These are phyloP conservation scores for Miichthys miiuy DNA, from an alignment of 2,797 vertebrate species.

Conservation along the genomic window DNA sequence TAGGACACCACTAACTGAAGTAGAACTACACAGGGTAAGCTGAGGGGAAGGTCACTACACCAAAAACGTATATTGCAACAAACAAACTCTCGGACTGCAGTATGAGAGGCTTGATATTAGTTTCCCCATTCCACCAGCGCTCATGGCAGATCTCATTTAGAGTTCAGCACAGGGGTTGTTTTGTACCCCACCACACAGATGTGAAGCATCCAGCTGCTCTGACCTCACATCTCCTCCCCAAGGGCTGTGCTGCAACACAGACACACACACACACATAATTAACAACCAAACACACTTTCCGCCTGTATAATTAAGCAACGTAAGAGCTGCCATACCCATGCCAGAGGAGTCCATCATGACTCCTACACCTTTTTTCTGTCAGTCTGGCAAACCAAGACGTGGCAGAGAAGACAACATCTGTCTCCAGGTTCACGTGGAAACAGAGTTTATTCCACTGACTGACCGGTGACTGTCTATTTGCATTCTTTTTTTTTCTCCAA, in stretches of 20 bases:
- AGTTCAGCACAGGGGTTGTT: slow-evolving; percentile 58
- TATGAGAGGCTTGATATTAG: background rate
- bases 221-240: slow-evolving; percentile 74
- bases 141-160: slow-evolving; percentile 55
- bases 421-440: slow-evolving; percentile 42
- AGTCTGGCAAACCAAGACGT: background rate
- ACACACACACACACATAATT: slow-evolving; percentile 62
- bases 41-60: slow-evolving; percentile 42
- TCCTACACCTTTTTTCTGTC: slow-evolving; percentile 43
- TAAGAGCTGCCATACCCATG: slow-evolving; percentile 59
- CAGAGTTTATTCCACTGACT: slow-evolving; percentile 30
- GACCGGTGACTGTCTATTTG: slow-evolving; percentile 38
- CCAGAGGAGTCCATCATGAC: slow-evolving; percentile 49
- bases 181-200: slow-evolving; percentile 67
- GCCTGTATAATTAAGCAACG: slow-evolving; percentile 71
- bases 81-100: slow-evolving; percentile 5
- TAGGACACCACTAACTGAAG: slow-evolving; percentile 15
- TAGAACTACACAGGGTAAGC: slow-evolving; percentile 3
- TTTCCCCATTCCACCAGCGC: background rate
- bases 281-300: slow-evolving; percentile 60
- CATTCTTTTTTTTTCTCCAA: background rate
- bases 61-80: slow-evolving; percentile 18
- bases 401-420: slow-evolving; percentile 51
- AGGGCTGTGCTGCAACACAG: slow-evolving; percentile 41
- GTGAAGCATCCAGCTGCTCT: slow-evolving; percentile 76